phyloP scores from a whole-genome alignment of 92 coral and sea anemone genomes.

The Actinostola sp. region DNA sequence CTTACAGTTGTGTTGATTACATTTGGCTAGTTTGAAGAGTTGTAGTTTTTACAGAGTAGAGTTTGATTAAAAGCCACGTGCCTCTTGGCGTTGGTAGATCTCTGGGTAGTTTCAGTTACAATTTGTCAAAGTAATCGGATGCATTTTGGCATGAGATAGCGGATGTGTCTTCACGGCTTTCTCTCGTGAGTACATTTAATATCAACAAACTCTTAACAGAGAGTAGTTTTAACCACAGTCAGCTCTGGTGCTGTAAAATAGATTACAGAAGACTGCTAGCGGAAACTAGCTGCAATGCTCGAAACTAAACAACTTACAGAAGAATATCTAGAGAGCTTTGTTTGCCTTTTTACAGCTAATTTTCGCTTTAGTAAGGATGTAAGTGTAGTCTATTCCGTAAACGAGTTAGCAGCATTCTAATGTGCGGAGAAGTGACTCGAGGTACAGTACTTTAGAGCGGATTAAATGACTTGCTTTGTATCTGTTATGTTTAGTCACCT shows the following conservation, averaged over 20 bases:
- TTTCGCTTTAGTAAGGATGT: neutral
- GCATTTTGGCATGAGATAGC: constrained; percentile 25
- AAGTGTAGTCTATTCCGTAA: neutral
- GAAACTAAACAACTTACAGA: neutral
- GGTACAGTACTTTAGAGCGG: too few relatives aligned
- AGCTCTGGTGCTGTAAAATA: too few relatives aligned
- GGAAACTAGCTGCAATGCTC: neutral
- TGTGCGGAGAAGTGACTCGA: too few relatives aligned
- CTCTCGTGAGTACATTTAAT: constrained; percentile 23
- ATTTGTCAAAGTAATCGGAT: constrained; percentile 32
- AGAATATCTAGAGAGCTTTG: neutral
- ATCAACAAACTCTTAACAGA: constrained; percentile 37
- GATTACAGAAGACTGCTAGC: neutral
- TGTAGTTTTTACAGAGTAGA: constrained; percentile 10
- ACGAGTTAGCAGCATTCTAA: neutral
- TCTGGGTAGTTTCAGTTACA: constrained; percentile 11
- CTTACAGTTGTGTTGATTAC: neutral
- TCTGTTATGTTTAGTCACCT: neutral
- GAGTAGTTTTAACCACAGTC: neutral
- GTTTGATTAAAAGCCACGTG: constrained; percentile 29
- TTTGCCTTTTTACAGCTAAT: neutral
- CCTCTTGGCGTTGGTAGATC: neutral
- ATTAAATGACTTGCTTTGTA: constrained; percentile 2
- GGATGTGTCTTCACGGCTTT: constrained; percentile 37
- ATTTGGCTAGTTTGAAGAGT: constrained; percentile 8